phyloP scores from a whole-genome alignment of 2,888 invertebrate species.

The Acanthosepion pharaonis region DNA sequence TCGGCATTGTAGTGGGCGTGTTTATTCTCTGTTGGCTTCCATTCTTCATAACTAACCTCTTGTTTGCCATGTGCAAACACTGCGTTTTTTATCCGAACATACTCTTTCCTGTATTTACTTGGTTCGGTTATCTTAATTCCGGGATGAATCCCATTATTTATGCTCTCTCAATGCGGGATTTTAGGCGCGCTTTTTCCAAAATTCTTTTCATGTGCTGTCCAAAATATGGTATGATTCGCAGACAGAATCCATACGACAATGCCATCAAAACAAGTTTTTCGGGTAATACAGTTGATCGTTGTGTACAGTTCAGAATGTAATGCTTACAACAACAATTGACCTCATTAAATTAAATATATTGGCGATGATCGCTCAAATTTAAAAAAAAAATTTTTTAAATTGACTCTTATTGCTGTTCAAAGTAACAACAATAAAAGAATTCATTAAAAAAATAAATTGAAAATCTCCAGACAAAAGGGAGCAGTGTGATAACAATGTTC shows the following conservation, averaged over 20 bases:
- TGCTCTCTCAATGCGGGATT: constrained; percentile 98
- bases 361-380: too few relatives aligned
- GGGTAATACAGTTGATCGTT: constrained; percentile 55
- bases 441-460: background rate
- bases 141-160: constrained; percentile 88
- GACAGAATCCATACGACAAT: constrained; percentile 56
- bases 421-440: background rate
- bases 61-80: constrained; percentile 88
- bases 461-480: background rate
- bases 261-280: constrained; percentile 64
- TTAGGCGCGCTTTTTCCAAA: constrained; percentile 89
- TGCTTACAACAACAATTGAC: background rate
- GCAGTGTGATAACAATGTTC: background rate
- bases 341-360: background rate
- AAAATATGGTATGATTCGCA: constrained; percentile 59
- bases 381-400: too few relatives aligned
- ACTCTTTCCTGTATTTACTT: constrained; percentile 72
- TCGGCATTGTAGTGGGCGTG: constrained; percentile 97
- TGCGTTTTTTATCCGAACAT: constrained; percentile 68
- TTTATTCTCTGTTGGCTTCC: constrained; percentile 98
- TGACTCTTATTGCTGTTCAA: background rate
- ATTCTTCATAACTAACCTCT: constrained; percentile 94
- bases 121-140: constrained; percentile 75
- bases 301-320: constrained; percentile 55
- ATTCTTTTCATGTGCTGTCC: constrained; percentile 82